Evolutionary conservation across 2,113 vertebrate genomes (phyloP).

Genomic region (Hippopotamus amphibius): DNA sequence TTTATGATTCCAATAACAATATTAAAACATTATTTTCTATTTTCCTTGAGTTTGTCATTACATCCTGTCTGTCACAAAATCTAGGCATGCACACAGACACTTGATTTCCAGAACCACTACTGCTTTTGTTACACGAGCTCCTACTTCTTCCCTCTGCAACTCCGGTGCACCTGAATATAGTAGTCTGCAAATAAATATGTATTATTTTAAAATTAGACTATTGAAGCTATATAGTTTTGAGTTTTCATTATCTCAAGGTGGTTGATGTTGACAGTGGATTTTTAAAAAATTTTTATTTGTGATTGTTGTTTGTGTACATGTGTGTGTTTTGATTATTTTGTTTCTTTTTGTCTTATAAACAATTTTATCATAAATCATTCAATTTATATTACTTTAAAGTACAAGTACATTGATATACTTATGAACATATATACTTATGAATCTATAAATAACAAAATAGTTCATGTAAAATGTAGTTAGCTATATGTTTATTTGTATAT

Average conservation of each 20-base stretch:
- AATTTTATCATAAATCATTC: not conserved
- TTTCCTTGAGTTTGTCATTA: not conserved
- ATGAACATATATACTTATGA: not conserved
- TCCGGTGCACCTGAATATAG: not conserved
- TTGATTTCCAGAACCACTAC: too few relatives aligned
- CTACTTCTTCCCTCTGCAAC: not conserved
- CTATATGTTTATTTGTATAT: not conserved
- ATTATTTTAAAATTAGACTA: not conserved
- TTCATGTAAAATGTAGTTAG: not conserved
- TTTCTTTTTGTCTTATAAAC: not conserved
- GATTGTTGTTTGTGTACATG: not conserved
- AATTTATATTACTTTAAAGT: not conserved
- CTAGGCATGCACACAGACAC: fast-evolving
- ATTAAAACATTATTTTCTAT: not conserved
- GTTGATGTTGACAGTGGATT: not conserved
- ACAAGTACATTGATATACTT: too few relatives aligned
- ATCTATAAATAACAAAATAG: not conserved
- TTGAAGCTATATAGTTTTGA: not conserved
- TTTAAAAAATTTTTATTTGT: not conserved
- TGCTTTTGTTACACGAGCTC: not conserved
- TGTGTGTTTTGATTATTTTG: not conserved
- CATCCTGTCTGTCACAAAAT: not conserved
- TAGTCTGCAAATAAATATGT: not conserved
- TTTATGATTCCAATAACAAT: not conserved
- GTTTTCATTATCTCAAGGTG: not conserved